These are phyloP conservation scores for Cardinalis cardinalis DNA, from an alignment of 2,113 vertebrate genomes.

Conservation along the genomic window DNA sequence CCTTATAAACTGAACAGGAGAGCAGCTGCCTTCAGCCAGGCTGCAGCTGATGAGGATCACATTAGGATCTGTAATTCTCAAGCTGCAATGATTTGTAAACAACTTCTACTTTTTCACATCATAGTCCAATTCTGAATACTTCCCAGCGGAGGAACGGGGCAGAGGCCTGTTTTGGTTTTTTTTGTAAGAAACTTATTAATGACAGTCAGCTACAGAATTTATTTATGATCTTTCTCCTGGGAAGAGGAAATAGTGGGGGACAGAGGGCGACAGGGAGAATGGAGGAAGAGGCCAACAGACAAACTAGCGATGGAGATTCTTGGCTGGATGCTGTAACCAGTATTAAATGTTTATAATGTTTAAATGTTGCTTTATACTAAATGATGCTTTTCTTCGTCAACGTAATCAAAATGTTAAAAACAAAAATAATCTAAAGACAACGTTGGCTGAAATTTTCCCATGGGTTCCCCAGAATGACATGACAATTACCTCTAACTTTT, in stretches of 20 bases:
- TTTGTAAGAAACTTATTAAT: constrained; percentile 31
- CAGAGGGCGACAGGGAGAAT: not conserved
- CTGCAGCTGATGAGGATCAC: not conserved
- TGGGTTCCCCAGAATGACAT: not conserved
- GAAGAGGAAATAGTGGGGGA: not conserved
- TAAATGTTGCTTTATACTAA: constrained; percentile 57
- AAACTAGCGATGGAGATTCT: not conserved
- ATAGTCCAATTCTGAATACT: constrained; percentile 24
- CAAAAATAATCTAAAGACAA: not conserved
- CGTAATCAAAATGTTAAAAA: not conserved
- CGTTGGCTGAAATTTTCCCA: not conserved
- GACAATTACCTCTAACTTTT: constrained; percentile 59
- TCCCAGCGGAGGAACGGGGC: not conserved
- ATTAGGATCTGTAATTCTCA: not conserved
- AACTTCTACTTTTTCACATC: constrained; percentile 36
- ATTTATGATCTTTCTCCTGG: constrained; percentile 25
- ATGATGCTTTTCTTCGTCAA: constrained; percentile 56
- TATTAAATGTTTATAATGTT: constrained; percentile 61
- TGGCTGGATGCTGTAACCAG: constrained; percentile 50
- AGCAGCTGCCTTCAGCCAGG: not conserved
- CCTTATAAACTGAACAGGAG: not conserved
- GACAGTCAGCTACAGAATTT: constrained; percentile 30
- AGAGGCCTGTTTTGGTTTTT: constrained; percentile 14
- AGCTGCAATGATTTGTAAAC: constrained; percentile 38
- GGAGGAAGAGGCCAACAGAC: not conserved